Evolutionary conservation across 2,888 invertebrate genomes (phyloP).

Genomic region (Fragum fragum): DNA sequence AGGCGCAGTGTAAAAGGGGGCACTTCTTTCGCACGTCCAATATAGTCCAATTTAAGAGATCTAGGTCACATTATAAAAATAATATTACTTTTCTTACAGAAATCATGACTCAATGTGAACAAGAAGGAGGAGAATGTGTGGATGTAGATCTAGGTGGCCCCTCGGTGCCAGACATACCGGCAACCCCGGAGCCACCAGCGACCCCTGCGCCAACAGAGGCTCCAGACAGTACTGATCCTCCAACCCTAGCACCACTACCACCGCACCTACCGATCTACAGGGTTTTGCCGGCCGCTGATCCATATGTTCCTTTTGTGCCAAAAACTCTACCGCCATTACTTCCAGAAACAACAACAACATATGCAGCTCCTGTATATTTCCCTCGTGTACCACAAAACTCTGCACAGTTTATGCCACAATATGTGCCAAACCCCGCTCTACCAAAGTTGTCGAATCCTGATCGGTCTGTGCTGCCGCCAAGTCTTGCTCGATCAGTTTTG

Average conservation of each 20-base stretch:
- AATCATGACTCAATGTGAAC: constrained; percentile 57
- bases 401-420: not conserved
- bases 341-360: not conserved
- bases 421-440: not conserved
- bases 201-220: constrained; percentile 9
- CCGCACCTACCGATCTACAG: not conserved
- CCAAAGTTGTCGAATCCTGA: not conserved
- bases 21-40: no score
- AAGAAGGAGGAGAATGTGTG: constrained; percentile 59
- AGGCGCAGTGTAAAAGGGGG: no score
- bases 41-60: no score
- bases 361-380: not conserved
- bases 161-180: not conserved
- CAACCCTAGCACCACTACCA: constrained; percentile 7
- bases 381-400: not conserved
- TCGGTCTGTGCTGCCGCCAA: not conserved
- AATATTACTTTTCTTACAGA: constrained; percentile 50
- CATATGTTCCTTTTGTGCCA: constrained; percentile 8
- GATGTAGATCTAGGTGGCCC: constrained; percentile 52
- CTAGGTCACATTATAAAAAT: no score
- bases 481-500: not conserved
- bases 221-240: constrained; percentile 14
- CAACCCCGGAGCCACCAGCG: not conserved
- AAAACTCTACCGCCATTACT: not conserved
- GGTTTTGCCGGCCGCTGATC: not conserved